Conservation (phyloP, 2,113 vertebrate genomes). For the Potamarius usumacintae region DNA sequence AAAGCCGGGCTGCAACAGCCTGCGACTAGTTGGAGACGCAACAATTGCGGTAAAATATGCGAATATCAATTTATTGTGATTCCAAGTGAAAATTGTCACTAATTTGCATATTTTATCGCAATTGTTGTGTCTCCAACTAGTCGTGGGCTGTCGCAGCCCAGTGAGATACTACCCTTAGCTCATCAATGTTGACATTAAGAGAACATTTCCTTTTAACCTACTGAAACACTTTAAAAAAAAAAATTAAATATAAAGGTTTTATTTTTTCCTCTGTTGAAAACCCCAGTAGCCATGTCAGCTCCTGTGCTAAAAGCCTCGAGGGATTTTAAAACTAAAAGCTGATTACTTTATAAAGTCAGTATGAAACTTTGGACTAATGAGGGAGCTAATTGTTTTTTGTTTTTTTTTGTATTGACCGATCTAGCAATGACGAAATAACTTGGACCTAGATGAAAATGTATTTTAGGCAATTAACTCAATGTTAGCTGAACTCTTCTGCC, state of each 20-base stretch:
- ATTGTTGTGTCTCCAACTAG: too few relatives aligned
- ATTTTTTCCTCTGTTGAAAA: background rate
- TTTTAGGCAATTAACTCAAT: slow-evolving; percentile 6
- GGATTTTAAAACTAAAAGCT: background rate
- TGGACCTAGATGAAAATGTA: background rate
- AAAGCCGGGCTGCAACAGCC: too few relatives aligned
- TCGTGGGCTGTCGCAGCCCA: too few relatives aligned
- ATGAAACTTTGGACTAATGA: background rate
- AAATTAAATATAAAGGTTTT: background rate
- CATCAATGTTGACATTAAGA: background rate
- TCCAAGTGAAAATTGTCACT: too few relatives aligned
- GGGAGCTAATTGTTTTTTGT: background rate
- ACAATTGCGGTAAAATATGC: too few relatives aligned
- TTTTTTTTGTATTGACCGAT: background rate
- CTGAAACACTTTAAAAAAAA: background rate
- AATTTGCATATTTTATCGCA: too few relatives aligned
- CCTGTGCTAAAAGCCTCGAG: slow-evolving; percentile 8
- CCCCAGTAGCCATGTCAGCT: slow-evolving; percentile 10
- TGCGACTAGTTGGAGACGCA: too few relatives aligned
- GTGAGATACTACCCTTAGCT: background rate
- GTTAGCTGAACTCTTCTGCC: background rate
- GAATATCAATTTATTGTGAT: too few relatives aligned
- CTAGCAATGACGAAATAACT: background rate
- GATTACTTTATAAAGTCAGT: background rate
- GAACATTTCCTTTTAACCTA: background rate